phyloP scores from a whole-genome alignment of 37 sponge, comb jelly and placozoan species.

The Dysidea cf. avara region DNA sequence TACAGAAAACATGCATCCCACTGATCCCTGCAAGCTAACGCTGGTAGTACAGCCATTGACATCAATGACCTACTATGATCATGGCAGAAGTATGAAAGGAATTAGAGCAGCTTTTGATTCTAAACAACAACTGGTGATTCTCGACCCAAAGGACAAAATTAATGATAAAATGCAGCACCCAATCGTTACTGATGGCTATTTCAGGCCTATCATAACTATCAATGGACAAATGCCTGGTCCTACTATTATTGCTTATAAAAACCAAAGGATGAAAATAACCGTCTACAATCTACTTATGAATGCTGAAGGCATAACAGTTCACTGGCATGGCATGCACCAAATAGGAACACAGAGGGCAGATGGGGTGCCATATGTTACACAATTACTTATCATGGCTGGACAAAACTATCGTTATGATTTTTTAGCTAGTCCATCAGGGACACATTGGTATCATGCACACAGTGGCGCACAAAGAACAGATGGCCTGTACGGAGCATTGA shows the following conservation, averaged over 20 bases:
- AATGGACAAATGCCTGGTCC: conserved; percentile 64
- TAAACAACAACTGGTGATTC: too few relatives aligned
- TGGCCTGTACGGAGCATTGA: conserved; percentile 73
- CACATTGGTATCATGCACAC: too few relatives aligned
- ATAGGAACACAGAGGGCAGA: conserved; percentile 73
- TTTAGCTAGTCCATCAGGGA: conserved; percentile 50
- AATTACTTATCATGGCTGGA: conserved; percentile 56
- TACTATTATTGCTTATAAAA: conserved; percentile 48
- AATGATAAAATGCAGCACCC: too few relatives aligned
- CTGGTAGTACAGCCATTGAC: too few relatives aligned
- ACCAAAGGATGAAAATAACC: conserved; percentile 27
- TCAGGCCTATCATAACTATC: conserved; percentile 44
- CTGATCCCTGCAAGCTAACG: too few relatives aligned
- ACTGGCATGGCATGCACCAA: conserved; percentile 78
- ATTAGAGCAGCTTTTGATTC: too few relatives aligned
- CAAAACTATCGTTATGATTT: conserved; percentile 59
- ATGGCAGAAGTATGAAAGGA: too few relatives aligned
- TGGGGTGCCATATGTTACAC: conserved; percentile 67
- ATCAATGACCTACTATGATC: too few relatives aligned
- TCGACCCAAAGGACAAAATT: too few relatives aligned
- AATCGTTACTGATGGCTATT: too few relatives aligned
- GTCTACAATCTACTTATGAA: conserved; percentile 58
- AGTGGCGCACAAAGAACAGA: too few relatives aligned
- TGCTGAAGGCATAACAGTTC: conserved; percentile 81
- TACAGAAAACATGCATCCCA: too few relatives aligned